Evolutionary conservation across 2,888 invertebrate species (phyloP).

Genomic region (Hyalella azteca): DNA sequence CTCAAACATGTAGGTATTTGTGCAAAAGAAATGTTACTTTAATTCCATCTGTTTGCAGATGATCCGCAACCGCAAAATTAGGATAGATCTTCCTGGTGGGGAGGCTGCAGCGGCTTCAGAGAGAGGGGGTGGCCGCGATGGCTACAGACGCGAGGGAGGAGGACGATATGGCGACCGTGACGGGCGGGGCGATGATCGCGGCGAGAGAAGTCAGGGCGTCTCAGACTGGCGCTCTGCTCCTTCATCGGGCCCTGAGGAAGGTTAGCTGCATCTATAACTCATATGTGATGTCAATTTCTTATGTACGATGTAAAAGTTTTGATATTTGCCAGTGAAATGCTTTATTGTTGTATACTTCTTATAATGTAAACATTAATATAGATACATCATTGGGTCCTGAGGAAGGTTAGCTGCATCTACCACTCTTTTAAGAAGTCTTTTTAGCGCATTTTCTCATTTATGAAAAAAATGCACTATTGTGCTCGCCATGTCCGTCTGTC

Average conservation of each 20-base stretch:
- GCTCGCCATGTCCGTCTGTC: no score
- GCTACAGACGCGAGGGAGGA: slow-evolving; percentile 45
- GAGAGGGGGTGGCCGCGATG: slow-evolving; percentile 42
- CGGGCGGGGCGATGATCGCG: slow-evolving; percentile 60
- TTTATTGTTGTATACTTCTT: no score
- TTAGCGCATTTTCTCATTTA: no score
- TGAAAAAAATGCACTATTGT: no score
- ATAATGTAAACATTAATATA: no score
- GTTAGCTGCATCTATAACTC: background rate
- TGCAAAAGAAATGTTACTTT: no score
- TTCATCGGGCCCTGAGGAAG: background rate
- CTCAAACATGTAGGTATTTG: no score
- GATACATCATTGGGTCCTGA: slow-evolving; percentile 34
- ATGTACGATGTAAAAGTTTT: no score
- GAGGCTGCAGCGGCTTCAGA: slow-evolving; percentile 41
- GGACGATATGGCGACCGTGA: slow-evolving; percentile 39
- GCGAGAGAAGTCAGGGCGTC: slow-evolving; percentile 52
- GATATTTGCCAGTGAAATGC: no score
- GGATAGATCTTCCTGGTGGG: slow-evolving; percentile 57
- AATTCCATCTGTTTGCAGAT: slow-evolving; percentile 59
- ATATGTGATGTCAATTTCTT: no score
- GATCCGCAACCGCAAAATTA: slow-evolving; percentile 60
- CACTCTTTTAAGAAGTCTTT: background rate
- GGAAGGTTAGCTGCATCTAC: background rate
- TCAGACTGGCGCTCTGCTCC: slow-evolving; percentile 56